Percentiles rank a stretch among this genome's conserved stretches.
Evolutionary conservation across 1,140 invertebrate species (phyloP).

Genomic region (Cherax destructor): DNA sequence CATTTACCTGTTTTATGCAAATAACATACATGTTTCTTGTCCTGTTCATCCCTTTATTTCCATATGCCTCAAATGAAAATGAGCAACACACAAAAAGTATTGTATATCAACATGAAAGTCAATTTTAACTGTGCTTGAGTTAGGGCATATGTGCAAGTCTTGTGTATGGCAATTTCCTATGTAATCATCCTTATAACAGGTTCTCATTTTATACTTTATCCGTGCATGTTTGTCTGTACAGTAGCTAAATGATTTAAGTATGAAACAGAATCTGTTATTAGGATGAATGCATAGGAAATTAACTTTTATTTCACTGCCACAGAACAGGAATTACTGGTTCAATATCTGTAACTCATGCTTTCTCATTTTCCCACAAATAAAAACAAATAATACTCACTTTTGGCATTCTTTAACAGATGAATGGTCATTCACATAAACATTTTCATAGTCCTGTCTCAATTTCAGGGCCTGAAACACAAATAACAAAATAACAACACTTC

Average conservation of each 20-base stretch:
- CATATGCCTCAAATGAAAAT: too few species aligned
- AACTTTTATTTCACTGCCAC: background rate
- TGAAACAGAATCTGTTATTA: background rate
- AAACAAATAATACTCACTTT: slow-evolving; percentile 26
- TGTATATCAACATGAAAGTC: too few species aligned
- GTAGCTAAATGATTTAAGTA: background rate
- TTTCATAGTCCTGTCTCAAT: slow-evolving; percentile 60
- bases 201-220: background rate
- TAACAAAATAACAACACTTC: background rate
- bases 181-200: too few species aligned
- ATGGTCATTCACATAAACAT: slow-evolving; percentile 36
- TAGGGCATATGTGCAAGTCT: too few species aligned
- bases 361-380: background rate
- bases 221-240: background rate
- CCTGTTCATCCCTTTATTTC: too few species aligned
- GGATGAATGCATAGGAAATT: background rate
- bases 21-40: too few species aligned
- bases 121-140: too few species aligned
- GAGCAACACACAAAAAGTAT: too few species aligned
- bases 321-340: background rate
- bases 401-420: slow-evolving; percentile 38
- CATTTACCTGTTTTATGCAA: too few species aligned
- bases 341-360: background rate
- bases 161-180: too few species aligned
- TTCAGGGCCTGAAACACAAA: slow-evolving; percentile 40